Evolutionary conservation across 37 sponge, comb jelly and placozoan genomes (phyloP).

Genomic region (Eunapius fragilis): DNA sequence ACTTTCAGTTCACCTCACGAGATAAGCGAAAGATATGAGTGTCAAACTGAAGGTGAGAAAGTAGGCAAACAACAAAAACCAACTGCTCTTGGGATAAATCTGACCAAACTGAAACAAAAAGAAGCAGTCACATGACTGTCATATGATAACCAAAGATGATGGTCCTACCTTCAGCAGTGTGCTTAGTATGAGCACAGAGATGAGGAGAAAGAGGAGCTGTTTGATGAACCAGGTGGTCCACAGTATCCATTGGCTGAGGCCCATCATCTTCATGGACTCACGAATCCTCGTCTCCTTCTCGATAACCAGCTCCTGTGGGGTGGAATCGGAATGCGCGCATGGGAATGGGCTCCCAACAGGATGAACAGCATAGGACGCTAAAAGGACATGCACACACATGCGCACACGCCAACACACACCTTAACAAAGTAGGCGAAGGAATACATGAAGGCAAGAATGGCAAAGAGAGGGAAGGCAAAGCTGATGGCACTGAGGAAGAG

Average conservation of each 20-base stretch:
- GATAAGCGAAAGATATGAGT: constrained; percentile 62
- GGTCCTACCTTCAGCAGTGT: constrained; percentile 47
- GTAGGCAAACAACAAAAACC: constrained; percentile 59
- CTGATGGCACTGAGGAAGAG: constrained; percentile 53
- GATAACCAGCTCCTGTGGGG: constrained; percentile 63
- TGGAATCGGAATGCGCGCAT: background rate
- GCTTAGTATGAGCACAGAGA: constrained; percentile 43
- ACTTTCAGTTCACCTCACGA: constrained; percentile 76
- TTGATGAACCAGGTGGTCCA: constrained; percentile 84
- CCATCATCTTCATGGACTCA: constrained; percentile 97
- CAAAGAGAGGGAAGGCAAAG: constrained; percentile 61
- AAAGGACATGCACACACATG: background rate
- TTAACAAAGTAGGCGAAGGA: constrained; percentile 57
- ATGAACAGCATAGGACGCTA: background rate
- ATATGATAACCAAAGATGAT: too few species aligned
- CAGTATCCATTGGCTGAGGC: constrained; percentile 73
- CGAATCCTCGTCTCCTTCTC: constrained; percentile 74
- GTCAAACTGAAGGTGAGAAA: constrained; percentile 56
- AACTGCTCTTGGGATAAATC: constrained; percentile 50
- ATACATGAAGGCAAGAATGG: constrained; percentile 70
- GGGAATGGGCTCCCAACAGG: background rate
- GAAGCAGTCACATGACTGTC: too few species aligned
- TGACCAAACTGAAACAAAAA: too few species aligned
- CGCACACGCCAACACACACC: background rate
- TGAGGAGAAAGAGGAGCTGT: constrained; percentile 71